Conservation (phyloP, 2,113 vertebrate genomes). For the mouse (Mus musculus) region GRCm39 chr6:33404001-33404500, state of each 20-base stretch:
- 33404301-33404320: background rate
- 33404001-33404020: background rate
- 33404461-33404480: background rate
- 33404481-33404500: background rate
- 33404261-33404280: background rate
- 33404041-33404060: background rate
- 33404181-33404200: background rate
- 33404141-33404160: background rate
- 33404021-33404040: background rate
- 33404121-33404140: no score
- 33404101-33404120: background rate
- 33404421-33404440: background rate
- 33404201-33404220: background rate
- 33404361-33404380: background rate
- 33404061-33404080: background rate
- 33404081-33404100: background rate
- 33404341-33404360: background rate
- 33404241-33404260: background rate
- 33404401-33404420: background rate
- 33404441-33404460: background rate
- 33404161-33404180: background rate
- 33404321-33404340: no score
- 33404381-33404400: background rate
- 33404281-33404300: background rate
- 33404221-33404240: background rate